Evolutionary conservation across 1,140 invertebrate species (phyloP), one percentile per base, ranked within the genome.

Genomic region (Bombus superbus): DNA sequence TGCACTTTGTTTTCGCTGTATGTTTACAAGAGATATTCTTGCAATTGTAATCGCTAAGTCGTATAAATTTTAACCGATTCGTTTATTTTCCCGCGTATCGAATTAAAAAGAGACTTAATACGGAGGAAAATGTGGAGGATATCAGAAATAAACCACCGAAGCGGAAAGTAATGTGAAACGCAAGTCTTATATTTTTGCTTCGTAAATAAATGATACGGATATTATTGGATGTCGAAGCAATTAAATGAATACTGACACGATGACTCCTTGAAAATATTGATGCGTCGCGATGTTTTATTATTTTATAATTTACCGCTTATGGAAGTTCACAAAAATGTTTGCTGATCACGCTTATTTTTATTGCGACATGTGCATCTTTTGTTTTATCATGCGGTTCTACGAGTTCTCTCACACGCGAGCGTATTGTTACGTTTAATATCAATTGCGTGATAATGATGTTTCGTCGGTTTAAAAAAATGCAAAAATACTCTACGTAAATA

Each of bases 351-450:
- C 13, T 32, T n/a, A 35, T 13, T 83, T 66, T 25, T 47, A 64
- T 18, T 38, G 25, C 8, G 10, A 81, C 25, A 35, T 74, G 40
- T 74, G 38, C 32, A 64, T 47, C 38, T 81, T 73, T 59, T 57
- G 32, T 72, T 73, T 71, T 42, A 81, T 82, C 81, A 47, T n/a
- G 25, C 71, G 40, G 47, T 74, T 64, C 13, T 42, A 73, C 4
- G 64, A 47, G 10, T 32, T 75, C 13, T 47, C 1, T 22, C n/a
- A 81, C 0, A 72, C 18, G 28, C 25, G 10, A 59, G 18, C 47
- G 59, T 32, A 62, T 82, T 74, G 64, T 22, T 53, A 53, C 47
- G 1, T 53, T 53, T 53, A 53, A 22, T 40, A 28, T 81, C 53
- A 32, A 4, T 32, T 6, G 28, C 11, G 0, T 32, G 32, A 62